Evolutionary conservation across 1,140 invertebrate genomes (phyloP).

Genomic region (Phocides pigmalion): DNA sequence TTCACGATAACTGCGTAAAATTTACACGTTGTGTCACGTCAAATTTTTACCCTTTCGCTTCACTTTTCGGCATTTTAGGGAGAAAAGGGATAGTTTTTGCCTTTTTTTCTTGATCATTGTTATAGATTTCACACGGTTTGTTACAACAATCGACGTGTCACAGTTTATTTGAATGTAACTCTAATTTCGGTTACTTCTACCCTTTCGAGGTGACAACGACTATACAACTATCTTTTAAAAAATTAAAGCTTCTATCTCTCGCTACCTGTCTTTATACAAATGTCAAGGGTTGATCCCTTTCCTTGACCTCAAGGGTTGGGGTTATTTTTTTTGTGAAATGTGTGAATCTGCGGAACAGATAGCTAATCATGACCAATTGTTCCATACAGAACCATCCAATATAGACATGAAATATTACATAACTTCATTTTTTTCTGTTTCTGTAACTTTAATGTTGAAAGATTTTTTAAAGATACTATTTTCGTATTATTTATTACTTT

Average conservation of each 20-base stretch:
- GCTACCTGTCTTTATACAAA: slow-evolving; percentile 63
- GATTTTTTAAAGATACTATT: too few relatives aligned
- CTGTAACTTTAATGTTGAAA: too few relatives aligned
- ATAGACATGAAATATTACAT: slow-evolving; percentile 7
- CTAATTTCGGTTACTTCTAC: slow-evolving; percentile 73
- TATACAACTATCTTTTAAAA: slow-evolving; percentile 55
- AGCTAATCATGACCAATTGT: slow-evolving; percentile 67
- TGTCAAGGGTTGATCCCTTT: slow-evolving; percentile 67
- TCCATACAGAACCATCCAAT: slow-evolving; percentile 16
- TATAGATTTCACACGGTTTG: slow-evolving; percentile 77
- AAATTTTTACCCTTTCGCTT: slow-evolving; percentile 57
- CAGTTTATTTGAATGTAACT: slow-evolving; percentile 67
- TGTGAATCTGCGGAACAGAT: slow-evolving; percentile 55
- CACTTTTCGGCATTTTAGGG: slow-evolving; percentile 48
- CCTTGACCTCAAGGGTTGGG: slow-evolving; percentile 55
- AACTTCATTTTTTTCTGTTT: not conserved
- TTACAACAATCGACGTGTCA: slow-evolving; percentile 63
- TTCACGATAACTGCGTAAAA: not conserved
- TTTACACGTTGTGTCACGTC: not conserved
- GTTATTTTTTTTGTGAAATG: slow-evolving; percentile 57
- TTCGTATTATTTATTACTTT: too few relatives aligned
- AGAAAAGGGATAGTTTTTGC: slow-evolving; percentile 49
- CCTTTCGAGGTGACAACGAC: slow-evolving; percentile 59
- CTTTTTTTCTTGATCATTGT: slow-evolving; percentile 52
- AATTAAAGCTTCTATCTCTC: slow-evolving; percentile 46